Evolutionary conservation across 2,888 invertebrate species (phyloP).

Genomic region (Lepidonotus clava): DNA sequence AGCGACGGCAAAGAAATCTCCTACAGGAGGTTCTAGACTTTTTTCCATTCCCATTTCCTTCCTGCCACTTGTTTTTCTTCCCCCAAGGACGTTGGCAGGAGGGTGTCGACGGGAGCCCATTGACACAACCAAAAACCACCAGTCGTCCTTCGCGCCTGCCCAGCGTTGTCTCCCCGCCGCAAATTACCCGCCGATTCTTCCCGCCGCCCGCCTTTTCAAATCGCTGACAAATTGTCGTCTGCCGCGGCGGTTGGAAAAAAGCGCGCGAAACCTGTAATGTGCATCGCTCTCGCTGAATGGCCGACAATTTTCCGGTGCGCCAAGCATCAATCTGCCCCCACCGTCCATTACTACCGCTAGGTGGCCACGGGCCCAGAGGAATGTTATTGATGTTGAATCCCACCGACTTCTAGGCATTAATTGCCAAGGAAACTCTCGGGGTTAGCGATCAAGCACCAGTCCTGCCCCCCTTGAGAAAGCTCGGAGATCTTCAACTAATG

Average conservation of each 20-base stretch:
- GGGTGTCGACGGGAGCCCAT: neutral
- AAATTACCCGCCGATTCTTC: slow-evolving; percentile 28
- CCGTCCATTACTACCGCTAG: neutral
- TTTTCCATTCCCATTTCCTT: neutral
- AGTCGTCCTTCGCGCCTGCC: neutral
- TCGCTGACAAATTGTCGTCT: neutral
- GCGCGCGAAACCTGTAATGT: slow-evolving; percentile 14
- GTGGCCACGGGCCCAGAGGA: neutral
- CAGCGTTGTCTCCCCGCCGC: neutral
- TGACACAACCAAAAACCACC: neutral
- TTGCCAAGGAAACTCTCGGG: neutral
- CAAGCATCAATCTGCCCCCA: neutral
- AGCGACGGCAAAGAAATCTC: too few species aligned
- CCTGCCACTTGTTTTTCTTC: neutral
- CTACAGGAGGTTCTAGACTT: too few species aligned
- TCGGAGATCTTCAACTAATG: too few species aligned
- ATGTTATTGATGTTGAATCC: neutral
- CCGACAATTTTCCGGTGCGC: neutral
- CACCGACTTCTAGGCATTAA: neutral
- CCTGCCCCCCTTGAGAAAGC: too few species aligned
- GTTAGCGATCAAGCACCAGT: neutral
- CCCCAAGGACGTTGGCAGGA: neutral
- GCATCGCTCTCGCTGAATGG: neutral
- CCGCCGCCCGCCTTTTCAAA: neutral
- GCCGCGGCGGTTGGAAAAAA: neutral